Percentiles rank a stretch among this genome's conserved stretches.
Evolutionary conservation across 2,888 invertebrate species (phyloP).

Genomic region (Meta bourneti): DNA sequence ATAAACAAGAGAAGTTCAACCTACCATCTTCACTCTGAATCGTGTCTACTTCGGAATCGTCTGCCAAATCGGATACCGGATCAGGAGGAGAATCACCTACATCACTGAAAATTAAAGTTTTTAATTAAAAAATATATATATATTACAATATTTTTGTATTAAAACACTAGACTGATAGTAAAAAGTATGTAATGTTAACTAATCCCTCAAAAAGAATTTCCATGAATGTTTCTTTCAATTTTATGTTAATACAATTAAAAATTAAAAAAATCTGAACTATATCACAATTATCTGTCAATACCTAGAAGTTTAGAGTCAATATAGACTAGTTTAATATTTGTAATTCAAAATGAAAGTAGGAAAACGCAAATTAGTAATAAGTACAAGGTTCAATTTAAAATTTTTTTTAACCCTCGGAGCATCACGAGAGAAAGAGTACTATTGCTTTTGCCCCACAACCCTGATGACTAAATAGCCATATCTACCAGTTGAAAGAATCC

Average conservation of each 20-base stretch:
- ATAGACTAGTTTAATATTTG: too few species aligned
- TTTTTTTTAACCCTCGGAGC: not conserved
- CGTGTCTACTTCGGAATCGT: conserved; percentile 86
- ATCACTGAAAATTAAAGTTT: conserved; percentile 82
- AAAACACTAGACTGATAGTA: not conserved
- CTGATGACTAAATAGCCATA: too few species aligned
- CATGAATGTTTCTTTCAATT: not conserved
- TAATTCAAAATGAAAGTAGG: not conserved
- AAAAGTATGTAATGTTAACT: not conserved
- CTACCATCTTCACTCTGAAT: conserved; percentile 88
- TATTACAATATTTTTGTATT: not conserved
- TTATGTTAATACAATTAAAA: not conserved
- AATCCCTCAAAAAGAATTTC: not conserved
- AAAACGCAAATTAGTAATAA: not conserved
- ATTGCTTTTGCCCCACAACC: too few species aligned
- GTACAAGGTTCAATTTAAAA: not conserved
- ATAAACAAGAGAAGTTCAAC: conserved; percentile 48
- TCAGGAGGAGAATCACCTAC: conserved; percentile 88
- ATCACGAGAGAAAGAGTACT: not conserved
- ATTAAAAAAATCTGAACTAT: not conserved
- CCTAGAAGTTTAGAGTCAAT: too few species aligned
- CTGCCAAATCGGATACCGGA: conserved; percentile 85
- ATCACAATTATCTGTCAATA: too few species aligned
- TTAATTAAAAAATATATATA: not conserved
- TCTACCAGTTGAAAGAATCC: too few species aligned